These are phyloP conservation scores for Pterocles orientalis DNA, from an alignment of 2,113 vertebrate species.

Conservation along the genomic window DNA sequence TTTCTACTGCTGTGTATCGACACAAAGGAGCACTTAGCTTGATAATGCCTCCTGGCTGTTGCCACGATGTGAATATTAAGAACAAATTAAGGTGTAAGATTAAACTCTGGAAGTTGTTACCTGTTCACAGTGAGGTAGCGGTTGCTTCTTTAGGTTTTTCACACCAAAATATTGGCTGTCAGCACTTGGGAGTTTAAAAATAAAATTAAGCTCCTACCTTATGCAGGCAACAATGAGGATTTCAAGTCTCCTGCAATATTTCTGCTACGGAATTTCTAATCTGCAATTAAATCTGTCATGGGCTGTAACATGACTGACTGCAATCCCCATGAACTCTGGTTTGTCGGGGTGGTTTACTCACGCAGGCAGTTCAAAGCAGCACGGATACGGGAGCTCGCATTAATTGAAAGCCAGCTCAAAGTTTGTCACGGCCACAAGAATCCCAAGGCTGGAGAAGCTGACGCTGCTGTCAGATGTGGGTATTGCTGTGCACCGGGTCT, in stretches of 20 bases:
- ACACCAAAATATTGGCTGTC: conserved; percentile 16
- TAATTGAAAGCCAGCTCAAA: neutral
- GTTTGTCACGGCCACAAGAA: neutral
- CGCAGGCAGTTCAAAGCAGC: neutral
- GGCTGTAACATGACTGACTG: neutral
- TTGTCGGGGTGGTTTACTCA: neutral
- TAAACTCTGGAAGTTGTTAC: conserved; percentile 23
- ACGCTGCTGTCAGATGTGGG: neutral
- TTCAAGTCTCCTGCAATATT: neutral
- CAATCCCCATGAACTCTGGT: neutral
- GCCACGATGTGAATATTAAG: conserved; percentile 22
- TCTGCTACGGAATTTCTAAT: neutral
- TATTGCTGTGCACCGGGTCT: neutral
- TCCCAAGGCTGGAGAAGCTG: neutral
- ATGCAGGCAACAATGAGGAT: neutral
- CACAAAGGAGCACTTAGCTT: conserved; percentile 61
- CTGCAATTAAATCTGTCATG: conserved; percentile 4
- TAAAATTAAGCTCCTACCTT: neutral
- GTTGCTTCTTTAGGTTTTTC: conserved; percentile 24
- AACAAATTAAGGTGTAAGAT: conserved; percentile 53
- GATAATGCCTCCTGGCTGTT: conserved; percentile 45
- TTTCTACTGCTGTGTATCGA: conserved; percentile 42
- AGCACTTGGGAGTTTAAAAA: neutral
- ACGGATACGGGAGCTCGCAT: fast-evolving
- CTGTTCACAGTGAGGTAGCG: neutral